These are phyloP conservation scores for Corynorhinus townsendii DNA, from an alignment of 2,113 vertebrate species.

Conservation along the genomic window DNA sequence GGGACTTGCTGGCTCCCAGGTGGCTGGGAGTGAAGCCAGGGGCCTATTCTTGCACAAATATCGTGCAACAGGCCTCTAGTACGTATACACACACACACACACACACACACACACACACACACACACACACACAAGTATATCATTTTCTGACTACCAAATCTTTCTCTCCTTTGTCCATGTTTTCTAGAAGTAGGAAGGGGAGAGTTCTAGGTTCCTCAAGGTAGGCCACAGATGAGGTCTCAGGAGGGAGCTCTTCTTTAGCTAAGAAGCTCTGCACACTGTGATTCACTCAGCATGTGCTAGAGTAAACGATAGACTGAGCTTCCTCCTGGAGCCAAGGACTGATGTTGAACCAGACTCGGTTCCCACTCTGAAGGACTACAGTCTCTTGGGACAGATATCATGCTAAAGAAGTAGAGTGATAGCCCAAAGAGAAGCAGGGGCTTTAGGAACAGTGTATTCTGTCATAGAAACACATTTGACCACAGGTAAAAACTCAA, in stretches of 20 bases:
- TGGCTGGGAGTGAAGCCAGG: too few species aligned
- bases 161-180: not conserved
- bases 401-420: not conserved
- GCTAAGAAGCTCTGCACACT: too few species aligned
- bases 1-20: too few species aligned
- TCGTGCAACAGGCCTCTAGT: too few species aligned
- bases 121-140: too few species aligned
- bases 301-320: accelerated
- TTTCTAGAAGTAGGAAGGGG: not conserved
- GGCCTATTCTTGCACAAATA: too few species aligned
- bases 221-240: not conserved
- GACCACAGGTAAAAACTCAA: not conserved
- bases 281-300: not conserved
- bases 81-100: too few species aligned
- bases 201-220: not conserved
- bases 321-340: not conserved
- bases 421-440: not conserved
- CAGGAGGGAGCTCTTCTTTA: not conserved
- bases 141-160: not conserved
- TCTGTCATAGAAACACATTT: not conserved
- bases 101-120: too few species aligned
- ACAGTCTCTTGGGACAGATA: not conserved
- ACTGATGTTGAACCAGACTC: too few species aligned
- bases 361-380: not conserved
- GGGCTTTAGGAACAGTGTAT: not conserved